phyloP scores from a whole-genome alignment of 2,888 invertebrate genomes.

The Pomacea canaliculata region DNA sequence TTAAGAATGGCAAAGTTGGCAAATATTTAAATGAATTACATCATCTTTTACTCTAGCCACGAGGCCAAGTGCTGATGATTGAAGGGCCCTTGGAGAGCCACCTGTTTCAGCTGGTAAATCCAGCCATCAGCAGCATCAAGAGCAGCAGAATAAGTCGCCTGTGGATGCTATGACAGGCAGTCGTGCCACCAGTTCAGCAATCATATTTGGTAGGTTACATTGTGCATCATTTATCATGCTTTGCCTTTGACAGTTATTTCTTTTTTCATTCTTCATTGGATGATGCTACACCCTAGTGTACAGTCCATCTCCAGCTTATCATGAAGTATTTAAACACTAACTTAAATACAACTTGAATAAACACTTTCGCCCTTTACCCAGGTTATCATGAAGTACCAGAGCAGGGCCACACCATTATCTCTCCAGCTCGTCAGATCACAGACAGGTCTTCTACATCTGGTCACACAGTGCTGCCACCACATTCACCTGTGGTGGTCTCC shows the following conservation, averaged over 20 bases:
- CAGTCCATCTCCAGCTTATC: too few species aligned
- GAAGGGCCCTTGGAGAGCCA: conserved; percentile 9
- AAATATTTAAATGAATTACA: neutral
- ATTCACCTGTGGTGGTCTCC: conserved; percentile 25
- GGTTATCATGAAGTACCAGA: conserved; percentile 68
- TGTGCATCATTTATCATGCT: neutral
- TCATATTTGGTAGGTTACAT: conserved; percentile 13
- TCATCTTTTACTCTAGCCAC: conserved; percentile 12
- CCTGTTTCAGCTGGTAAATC: too few species aligned
- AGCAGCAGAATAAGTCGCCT: conserved; percentile 10
- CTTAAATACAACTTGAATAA: too few species aligned
- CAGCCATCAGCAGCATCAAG: neutral
- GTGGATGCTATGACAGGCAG: conserved; percentile 17
- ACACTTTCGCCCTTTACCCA: conserved; percentile 18
- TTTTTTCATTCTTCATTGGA: neutral
- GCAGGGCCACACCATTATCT: conserved; percentile 49
- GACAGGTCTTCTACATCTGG: conserved; percentile 37
- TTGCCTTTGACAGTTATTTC: neutral
- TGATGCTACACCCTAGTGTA: neutral
- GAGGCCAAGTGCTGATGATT: conserved; percentile 11
- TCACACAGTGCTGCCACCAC: conserved; percentile 5
- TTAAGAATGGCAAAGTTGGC: too few species aligned
- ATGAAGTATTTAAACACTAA: too few species aligned
- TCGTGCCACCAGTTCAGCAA: conserved; percentile 1
- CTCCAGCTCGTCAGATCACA: conserved; percentile 54